These are phyloP conservation scores for Drosophila merina DNA, from an alignment of 2,888 invertebrate genomes.

Conservation along the genomic window DNA sequence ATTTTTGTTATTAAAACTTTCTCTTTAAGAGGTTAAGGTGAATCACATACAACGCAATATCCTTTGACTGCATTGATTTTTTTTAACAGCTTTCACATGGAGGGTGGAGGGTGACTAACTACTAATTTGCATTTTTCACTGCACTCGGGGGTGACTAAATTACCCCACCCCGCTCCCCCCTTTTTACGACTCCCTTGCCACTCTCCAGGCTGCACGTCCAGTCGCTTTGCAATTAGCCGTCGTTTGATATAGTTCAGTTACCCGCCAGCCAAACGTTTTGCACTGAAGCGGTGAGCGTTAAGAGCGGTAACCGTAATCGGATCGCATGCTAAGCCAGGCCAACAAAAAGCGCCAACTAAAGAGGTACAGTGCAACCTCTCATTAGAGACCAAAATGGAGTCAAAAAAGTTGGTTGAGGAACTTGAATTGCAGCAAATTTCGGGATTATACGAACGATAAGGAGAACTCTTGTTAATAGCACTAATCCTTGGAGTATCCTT, in stretches of 20 bases:
- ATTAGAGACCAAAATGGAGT: not conserved
- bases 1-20: no score
- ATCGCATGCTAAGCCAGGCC: conserved; percentile 72
- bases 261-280: conserved; percentile 44
- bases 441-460: no score
- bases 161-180: not conserved
- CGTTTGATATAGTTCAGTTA: conserved; percentile 47
- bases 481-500: no score
- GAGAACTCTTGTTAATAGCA: no score
- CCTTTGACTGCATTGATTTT: conserved; percentile 9
- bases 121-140: conserved; percentile 25
- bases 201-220: conserved; percentile 20
- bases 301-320: conserved; percentile 65
- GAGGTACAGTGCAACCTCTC: not conserved
- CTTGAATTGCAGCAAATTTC: no score
- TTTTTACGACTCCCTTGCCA: not conserved
- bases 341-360: conserved; percentile 9
- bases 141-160: conserved; percentile 12
- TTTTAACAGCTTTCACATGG: conserved; percentile 18
- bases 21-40: no score
- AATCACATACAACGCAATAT: not conserved
- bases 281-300: conserved; percentile 49
- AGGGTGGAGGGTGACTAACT: conserved; percentile 10
- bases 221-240: conserved; percentile 46
- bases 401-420: not conserved